Evolutionary conservation across 2,888 invertebrate genomes (phyloP), one percentile per base, ranked within the genome.

Genomic region (Drosophila bunnanda): DNA sequence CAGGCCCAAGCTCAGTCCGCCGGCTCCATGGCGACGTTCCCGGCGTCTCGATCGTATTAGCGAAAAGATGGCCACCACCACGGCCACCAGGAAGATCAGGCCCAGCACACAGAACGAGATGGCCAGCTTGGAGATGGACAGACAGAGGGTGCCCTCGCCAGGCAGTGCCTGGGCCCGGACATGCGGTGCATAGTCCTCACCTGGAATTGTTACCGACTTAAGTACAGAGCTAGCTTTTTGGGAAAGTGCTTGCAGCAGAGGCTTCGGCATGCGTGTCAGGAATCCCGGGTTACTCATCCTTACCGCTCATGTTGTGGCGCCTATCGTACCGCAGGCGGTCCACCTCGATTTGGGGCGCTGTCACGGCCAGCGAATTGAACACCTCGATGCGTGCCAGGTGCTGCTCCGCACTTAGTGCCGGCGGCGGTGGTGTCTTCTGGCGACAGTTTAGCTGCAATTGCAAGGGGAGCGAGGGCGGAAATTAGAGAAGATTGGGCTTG

Each of bases 321-420:
- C 90, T 80, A 79, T 91, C 92, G 34, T 87, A 90, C 25, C 91
- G 90, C 68, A 92, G 75, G 28, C 91, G 89, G 86, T 96, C 96
- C 73, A 95, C 90, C 90, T 96, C 96, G 76, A 96, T 95, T 89
- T 95, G 96, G 0, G 96, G 96, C 2, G 96, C 96, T 60, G 95
- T 93, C 7, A 97, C 96, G 91, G 96, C 96, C 72, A 96, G 94
- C 70, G 96, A 96, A 90, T 96, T 97, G 87, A 96, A 96, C 15
- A 97, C 96, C 90, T 96, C 96, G 61, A 96, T 92, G 71, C 92
- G 90, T 59, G 92, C 92, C 82, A 93, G 82, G 73, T 92, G 91
- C 74, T 90, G 90, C 61, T 92, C 85, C 74, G 92, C 74, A 85
- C 87, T 78, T 89, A 92, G 78, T 75, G 91, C 70, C 85, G 93